A percentile compares a stretch with the other conserved stretches of the same genome.
These are phyloP conservation scores for Zaprionus gabonicus DNA, from an alignment of 1,140 invertebrate species.

Conservation along the genomic window DNA sequence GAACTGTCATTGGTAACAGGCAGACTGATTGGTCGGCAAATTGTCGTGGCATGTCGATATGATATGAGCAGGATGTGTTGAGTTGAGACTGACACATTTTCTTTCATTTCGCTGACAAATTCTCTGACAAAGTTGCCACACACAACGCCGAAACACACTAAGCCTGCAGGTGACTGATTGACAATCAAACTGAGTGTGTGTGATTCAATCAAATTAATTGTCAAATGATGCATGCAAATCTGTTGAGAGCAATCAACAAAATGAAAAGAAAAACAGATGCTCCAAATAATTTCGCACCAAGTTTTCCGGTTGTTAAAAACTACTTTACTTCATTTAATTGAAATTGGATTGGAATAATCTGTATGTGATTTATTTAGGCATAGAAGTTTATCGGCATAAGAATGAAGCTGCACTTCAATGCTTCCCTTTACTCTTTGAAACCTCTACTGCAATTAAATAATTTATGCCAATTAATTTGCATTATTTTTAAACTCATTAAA, in stretches of 20 bases:
- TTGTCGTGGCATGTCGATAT: not conserved
- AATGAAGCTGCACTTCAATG: too few species aligned
- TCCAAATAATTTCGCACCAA: too few species aligned
- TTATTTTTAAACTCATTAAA: not conserved
- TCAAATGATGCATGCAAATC: not conserved
- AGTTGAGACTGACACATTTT: not conserved
- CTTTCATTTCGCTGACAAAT: not conserved
- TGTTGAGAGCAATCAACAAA: not conserved
- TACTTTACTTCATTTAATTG: too few species aligned
- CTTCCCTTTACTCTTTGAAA: not conserved
- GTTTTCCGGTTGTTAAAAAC: too few species aligned
- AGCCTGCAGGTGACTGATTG: not conserved
- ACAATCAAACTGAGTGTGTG: not conserved
- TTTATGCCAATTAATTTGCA: not conserved
- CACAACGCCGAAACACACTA: not conserved
- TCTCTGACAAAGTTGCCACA: not conserved
- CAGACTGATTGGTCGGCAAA: conserved; percentile 5
- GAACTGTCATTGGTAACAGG: not conserved
- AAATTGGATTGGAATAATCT: too few species aligned
- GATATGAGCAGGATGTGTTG: conserved; percentile 3
- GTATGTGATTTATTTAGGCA: too few species aligned
- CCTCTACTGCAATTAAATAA: not conserved
- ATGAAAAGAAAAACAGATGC: too few species aligned
- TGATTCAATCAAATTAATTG: conserved; percentile 1
- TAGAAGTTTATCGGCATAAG: too few species aligned